Evolutionary conservation across 2,797 vertebrate genomes (phyloP), one percentile per base, ranked within the genome.

Genomic region (Lagocephalus sceleratus): DNA sequence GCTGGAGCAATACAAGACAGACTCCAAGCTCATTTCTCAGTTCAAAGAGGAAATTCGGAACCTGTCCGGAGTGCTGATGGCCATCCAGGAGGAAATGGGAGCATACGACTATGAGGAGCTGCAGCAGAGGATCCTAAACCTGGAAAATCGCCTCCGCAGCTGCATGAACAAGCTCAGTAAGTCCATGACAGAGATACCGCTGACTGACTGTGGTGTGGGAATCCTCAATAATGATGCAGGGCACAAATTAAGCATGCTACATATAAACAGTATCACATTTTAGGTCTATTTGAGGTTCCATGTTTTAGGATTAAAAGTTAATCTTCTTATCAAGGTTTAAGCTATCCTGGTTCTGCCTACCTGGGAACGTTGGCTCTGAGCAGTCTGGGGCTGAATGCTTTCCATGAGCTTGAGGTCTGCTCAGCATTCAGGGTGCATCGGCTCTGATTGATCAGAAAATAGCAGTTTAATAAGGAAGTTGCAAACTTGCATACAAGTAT

Each of bases 161-260:
- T 99, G 97, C 81, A 98, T 98, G 96, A 97, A 92, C 79, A 99
- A 98, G 88, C 94, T 98, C 59, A 97, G 97, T 98, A 85, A 94
- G 95, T 94, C 12, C 21, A 10, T 5, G 2, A 0, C 11, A 22
- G 25, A 39, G 29, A 51, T 5, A 26, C 29, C 10, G 35, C n/a
- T n/a, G n/a, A n/a, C n/a, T n/a, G n/a, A n/a, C n/a, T n/a, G n/a
- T n/a, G 23, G 23, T 25, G 23, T 25, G 23, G 23, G 4, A 5
- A 25, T 7, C 23, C 23, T 7, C 4, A 7, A 4, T 25, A 4
- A 25, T 7, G 4, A 25, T 25, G 23, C 23, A 25, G 23, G 23
- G 23, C 23, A 5, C 23, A 25, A 25, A 25, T 4, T 25, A 25
- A 7, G 23, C 23, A 5, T 25, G 23, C 4, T 25, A 35, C 32